Percentiles rank a stretch among this genome's conserved stretches.
Evolutionary conservation across 2,888 invertebrate genomes (phyloP).

Genomic region (Monoplex corrugatus): DNA sequence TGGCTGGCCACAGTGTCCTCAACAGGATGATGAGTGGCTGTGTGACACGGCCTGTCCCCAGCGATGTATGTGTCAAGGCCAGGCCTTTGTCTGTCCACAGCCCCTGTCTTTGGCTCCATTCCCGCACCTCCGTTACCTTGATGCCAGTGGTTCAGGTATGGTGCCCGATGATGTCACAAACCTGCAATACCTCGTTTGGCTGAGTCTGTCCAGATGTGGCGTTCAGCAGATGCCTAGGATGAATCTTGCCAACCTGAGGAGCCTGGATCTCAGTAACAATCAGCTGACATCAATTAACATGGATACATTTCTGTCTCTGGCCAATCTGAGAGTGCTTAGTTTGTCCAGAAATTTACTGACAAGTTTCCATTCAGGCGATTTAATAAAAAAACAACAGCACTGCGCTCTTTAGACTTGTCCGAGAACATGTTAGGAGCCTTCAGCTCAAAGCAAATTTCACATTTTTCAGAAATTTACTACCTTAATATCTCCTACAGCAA

Average conservation of each 20-base stretch:
- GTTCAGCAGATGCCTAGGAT: background rate
- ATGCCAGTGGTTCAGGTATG: conserved; percentile 15
- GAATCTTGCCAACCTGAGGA: conserved; percentile 40
- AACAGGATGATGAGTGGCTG: conserved; percentile 54
- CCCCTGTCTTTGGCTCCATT: background rate
- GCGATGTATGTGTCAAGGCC: conserved; percentile 41
- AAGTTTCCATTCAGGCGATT: background rate
- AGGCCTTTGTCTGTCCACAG: conserved; percentile 22
- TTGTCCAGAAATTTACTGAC: conserved; percentile 14
- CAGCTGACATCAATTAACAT: background rate
- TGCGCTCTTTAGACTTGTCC: conserved; percentile 1
- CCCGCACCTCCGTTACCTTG: conserved; percentile 32
- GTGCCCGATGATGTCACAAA: background rate
- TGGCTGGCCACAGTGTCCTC: conserved; percentile 52
- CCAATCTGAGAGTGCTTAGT: conserved; percentile 37
- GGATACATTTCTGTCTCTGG: background rate
- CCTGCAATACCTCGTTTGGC: background rate
- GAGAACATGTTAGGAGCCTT: background rate
- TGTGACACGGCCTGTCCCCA: conserved; percentile 45
- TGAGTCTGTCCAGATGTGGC: background rate
- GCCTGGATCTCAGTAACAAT: conserved; percentile 52
- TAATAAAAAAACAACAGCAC: background rate
- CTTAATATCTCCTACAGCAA: conserved; percentile 11
- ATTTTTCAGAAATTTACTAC: background rate
- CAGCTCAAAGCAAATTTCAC: background rate